Percentiles rank a stretch among this genome's conserved stretches.
Conservation (phyloP, 2,797 vertebrate genomes). For the Ctenopoma multispine region DNA sequence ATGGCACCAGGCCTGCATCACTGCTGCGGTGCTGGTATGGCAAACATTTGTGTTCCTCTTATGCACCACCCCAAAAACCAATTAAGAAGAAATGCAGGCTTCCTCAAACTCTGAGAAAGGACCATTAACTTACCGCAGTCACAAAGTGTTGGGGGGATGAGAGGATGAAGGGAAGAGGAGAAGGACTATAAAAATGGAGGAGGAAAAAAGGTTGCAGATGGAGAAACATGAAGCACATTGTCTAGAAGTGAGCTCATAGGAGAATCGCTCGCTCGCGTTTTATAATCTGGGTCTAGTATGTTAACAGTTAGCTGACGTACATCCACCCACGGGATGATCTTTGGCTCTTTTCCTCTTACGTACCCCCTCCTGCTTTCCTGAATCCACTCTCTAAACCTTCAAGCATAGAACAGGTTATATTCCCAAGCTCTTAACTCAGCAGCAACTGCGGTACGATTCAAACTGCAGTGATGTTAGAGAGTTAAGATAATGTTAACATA, state of each 20-base stretch:
- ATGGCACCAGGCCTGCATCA: conserved; percentile 58
- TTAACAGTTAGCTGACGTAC: conserved; percentile 84
- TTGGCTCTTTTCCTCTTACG: conserved; percentile 50
- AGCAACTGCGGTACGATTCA: not conserved
- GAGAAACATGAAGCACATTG: conserved; percentile 87
- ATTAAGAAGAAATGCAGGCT: conserved; percentile 73
- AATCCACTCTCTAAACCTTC: conserved; percentile 53
- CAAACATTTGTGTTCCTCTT: conserved; percentile 68
- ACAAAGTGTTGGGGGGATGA: conserved; percentile 66
- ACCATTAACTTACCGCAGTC: conserved; percentile 73
- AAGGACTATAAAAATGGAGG: conserved; percentile 70
- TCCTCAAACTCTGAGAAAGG: conserved; percentile 66
- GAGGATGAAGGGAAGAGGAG: conserved; percentile 66
- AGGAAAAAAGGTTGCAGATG: conserved; percentile 83
- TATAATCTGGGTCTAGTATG: conserved; percentile 82
- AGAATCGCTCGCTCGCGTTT: conserved; percentile 80
- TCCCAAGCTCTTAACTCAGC: not conserved
- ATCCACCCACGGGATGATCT: conserved; percentile 65
- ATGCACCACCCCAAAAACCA: conserved; percentile 67
- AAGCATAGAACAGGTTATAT: conserved; percentile 43
- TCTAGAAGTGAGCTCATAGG: conserved; percentile 86
- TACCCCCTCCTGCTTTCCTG: conserved; percentile 40
- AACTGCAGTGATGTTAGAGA: not conserved
- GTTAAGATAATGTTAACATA: not conserved
- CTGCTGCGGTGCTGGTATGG: conserved; percentile 62